Base-by-base conservation (phyloP, 2,888 invertebrate species). In the Acrobasis repandana region DNA sequence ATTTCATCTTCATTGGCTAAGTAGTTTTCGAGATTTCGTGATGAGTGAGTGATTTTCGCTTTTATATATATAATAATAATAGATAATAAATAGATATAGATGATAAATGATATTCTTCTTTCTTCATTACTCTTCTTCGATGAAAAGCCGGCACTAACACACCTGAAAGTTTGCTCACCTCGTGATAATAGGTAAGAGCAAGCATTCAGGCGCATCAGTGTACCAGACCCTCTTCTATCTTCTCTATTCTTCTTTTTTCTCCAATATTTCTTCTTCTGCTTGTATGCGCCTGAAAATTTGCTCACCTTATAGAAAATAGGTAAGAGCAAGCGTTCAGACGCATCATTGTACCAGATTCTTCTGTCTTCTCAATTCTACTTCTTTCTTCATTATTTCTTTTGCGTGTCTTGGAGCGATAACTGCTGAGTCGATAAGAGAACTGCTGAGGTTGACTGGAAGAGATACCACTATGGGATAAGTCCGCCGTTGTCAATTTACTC, bases 141-240 rank as follows among this genome's bases (percentile, higher is more conserved):
- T 65, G 88, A 71, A 65, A 74, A 84, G 86, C 77, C 85, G 88
- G 89, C 90, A 93, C 93, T 93, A 94, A 95, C 95, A 95, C 96
- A 96, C 96, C 96, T 96, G 96, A 96, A 96, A 95, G 95, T 96
- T 96, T 96, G 96, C 96, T 96, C 96, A 96, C 95, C 96, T 95
- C 87, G 86, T 87, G 74, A 87, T 89, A 86, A 94, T 94, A 95
- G 94, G 95, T 95, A 93, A 93, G 95, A 95, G 96, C 95, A 96
- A 95, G 93, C 94, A 95, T 95, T 96, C 96, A 96, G 96, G 96
- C 95, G 94, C 94, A 93, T 90, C 91, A 93, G 94, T 93, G 90
- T 91, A 92, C 93, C 89, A 79, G 80, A 85, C 86, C 83, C 63
- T 78, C 73, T 80, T 77, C 76, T 73, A 56, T 64, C 57, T 63